These are phyloP conservation scores for Pycnomerus fuliginosus DNA, from an alignment of 2,888 invertebrate species.

Conservation along the genomic window DNA sequence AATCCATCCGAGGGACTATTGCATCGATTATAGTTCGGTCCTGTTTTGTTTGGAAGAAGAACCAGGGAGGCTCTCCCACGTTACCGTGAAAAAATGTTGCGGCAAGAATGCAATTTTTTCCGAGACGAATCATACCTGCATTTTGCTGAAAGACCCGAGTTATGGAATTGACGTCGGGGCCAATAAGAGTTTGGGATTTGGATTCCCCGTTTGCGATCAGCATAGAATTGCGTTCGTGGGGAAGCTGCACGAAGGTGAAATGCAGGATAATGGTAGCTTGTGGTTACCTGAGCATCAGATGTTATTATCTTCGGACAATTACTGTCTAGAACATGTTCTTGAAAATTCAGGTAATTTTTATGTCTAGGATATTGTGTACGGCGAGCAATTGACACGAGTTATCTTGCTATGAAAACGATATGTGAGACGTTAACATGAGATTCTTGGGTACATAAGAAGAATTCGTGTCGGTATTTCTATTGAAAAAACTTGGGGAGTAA, in stretches of 20 bases:
- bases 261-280: conserved; percentile 59
- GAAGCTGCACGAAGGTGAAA: conserved; percentile 55
- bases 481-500: too few relatives aligned
- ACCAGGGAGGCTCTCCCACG: conserved; percentile 35
- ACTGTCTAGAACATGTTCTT: conserved; percentile 54
- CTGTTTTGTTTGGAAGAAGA: conserved; percentile 59
- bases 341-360: conserved; percentile 51
- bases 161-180: conserved; percentile 42
- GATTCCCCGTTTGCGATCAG: conserved; percentile 49
- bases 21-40: conserved; percentile 66
- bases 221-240: conserved; percentile 61
- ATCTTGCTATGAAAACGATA: too few relatives aligned
- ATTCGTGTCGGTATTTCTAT: too few relatives aligned
- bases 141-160: conserved; percentile 42
- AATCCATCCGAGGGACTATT: conserved; percentile 63
- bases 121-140: conserved; percentile 57
- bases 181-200: conserved; percentile 39
- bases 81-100: conserved; percentile 68
- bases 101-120: conserved; percentile 63
- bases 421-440: too few relatives aligned
- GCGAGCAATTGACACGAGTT: too few relatives aligned
- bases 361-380: too few relatives aligned
- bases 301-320: conserved; percentile 50
- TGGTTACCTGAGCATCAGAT: conserved; percentile 51
- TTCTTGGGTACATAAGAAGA: too few relatives aligned